Percentiles rank a stretch among this genome's conserved stretches.
These are phyloP conservation scores for Drosophila ustulata DNA, from an alignment of 2,888 invertebrate species.

Conservation along the genomic window DNA sequence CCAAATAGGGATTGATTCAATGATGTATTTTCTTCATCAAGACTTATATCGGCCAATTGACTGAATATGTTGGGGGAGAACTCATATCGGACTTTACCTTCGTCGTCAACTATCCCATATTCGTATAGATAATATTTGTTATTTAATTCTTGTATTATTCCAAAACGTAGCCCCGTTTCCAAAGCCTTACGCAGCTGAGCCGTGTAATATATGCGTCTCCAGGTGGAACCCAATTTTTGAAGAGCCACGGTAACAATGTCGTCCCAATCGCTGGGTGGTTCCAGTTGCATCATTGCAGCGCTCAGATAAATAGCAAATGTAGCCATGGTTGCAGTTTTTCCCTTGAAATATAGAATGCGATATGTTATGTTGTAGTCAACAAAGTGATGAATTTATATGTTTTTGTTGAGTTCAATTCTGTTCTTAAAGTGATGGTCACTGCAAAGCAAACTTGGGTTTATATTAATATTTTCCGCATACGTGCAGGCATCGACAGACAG, in stretches of 20 bases:
- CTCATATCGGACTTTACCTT: slow-evolving; percentile 24
- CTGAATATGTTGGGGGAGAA: slow-evolving; percentile 11
- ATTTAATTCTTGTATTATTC: slow-evolving; percentile 36
- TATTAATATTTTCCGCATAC: neutral
- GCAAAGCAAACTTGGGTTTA: neutral
- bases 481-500: neutral
- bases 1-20: neutral
- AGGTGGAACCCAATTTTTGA: neutral
- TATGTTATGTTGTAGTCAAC: neutral
- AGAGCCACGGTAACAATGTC: slow-evolving; percentile 28
- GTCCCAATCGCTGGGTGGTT: slow-evolving; percentile 39
- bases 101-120: slow-evolving; percentile 28
- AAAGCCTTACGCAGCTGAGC: slow-evolving; percentile 40
- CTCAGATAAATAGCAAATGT: slow-evolving; percentile 29
- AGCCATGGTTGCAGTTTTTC: slow-evolving; percentile 1
- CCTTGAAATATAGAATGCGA: neutral
- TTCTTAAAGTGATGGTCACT: neutral
- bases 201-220: slow-evolving; percentile 17
- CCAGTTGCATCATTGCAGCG: slow-evolving; percentile 33
- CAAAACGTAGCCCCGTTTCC: slow-evolving; percentile 27
- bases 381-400: neutral
- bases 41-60: neutral
- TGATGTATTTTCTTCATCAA: neutral
- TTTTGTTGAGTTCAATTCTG: neutral
- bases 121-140: slow-evolving; percentile 57